phyloP scores from a whole-genome alignment of 2,113 vertebrate genomes.

The Larimichthys polyactis region DNA sequence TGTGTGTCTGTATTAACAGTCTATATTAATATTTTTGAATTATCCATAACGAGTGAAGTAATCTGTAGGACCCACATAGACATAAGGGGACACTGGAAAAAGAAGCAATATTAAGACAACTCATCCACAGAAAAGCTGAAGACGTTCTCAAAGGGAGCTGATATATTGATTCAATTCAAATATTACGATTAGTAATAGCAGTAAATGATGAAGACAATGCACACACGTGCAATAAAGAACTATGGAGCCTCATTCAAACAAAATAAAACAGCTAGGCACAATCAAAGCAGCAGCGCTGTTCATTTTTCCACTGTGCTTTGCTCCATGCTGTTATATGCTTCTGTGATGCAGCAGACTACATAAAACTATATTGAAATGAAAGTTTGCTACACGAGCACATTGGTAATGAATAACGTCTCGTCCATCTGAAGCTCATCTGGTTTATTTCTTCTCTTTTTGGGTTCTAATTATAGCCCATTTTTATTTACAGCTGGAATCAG shows the following conservation, averaged over 20 bases:
- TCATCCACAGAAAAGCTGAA: not conserved
- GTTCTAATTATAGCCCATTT: slow-evolving; percentile 51
- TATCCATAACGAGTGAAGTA: not conserved
- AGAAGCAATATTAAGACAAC: not conserved
- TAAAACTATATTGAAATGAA: slow-evolving; percentile 5
- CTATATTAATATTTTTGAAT: not conserved
- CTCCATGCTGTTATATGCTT: slow-evolving; percentile 17
- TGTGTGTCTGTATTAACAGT: not conserved
- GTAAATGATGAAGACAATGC: not conserved
- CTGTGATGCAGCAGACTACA: slow-evolving; percentile 12
- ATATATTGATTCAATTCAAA: not conserved
- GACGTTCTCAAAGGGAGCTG: not conserved
- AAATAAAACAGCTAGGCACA: slow-evolving; percentile 11
- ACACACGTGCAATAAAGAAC: not conserved
- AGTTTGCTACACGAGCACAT: not conserved
- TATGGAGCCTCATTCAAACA: not conserved
- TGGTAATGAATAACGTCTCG: not conserved
- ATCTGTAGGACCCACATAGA: no score
- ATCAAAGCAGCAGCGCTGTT: slow-evolving; percentile 28
- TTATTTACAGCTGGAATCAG: slow-evolving; percentile 62
- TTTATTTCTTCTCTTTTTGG: slow-evolving; percentile 29
- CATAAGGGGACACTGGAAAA: not conserved
- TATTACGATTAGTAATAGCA: not conserved
- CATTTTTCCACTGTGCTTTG: slow-evolving; percentile 13
- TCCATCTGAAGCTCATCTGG: not conserved